Evolutionary conservation across 2,888 invertebrate species (phyloP), one percentile per base, ranked within the genome.

Genomic region (Trichopoda pennipes): DNA sequence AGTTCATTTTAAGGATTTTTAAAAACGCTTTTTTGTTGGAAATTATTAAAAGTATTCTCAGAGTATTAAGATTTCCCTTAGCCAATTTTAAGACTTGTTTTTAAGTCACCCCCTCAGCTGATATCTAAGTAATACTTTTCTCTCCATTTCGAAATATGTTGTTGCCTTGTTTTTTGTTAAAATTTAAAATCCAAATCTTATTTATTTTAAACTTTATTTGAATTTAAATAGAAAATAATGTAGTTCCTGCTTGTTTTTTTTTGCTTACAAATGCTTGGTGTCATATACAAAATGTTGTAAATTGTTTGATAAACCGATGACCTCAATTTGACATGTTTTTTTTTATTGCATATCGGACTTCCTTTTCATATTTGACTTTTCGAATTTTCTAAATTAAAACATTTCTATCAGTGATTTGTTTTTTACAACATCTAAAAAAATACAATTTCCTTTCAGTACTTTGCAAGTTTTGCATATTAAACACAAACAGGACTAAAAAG

Each of bases 301-400:
- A 60, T 28, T 66, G 19, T 64, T 51, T 73, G 51, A 81, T 63
- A 81, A 81, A 70, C 63, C 73, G 58, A 69, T 78, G 81, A 49
- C 77, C 73, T 47, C 69, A 64, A 81, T 74, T 77, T 78, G 73
- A 60, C 58, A 60, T 66, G 64, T 60, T 66, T 66, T 53, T 53
- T 72, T 58, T 58, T 4, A 23, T 53, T 53, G 38, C 58, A 78
- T 72, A 23, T 58, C 53, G 66, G 72, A 63, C 44, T 58, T 72
- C 51, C 78, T 53, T 16, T 17, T 19, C 19, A 55, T 35, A 32
- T 69, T 56, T 63, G 35, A 63, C 56, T 63, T 47, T 69, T 44
- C 17, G 12, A 69, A 42, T 76, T 60, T 19, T 21, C 6, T 23
- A 38, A 47, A 58, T 74, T 47, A 49, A 23, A 42, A 60, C 19